Percentiles rank a stretch among this genome's conserved stretches.
These are phyloP conservation scores for Myotis davidii DNA, from an alignment of 2,113 vertebrate genomes.

Conservation along the genomic window DNA sequence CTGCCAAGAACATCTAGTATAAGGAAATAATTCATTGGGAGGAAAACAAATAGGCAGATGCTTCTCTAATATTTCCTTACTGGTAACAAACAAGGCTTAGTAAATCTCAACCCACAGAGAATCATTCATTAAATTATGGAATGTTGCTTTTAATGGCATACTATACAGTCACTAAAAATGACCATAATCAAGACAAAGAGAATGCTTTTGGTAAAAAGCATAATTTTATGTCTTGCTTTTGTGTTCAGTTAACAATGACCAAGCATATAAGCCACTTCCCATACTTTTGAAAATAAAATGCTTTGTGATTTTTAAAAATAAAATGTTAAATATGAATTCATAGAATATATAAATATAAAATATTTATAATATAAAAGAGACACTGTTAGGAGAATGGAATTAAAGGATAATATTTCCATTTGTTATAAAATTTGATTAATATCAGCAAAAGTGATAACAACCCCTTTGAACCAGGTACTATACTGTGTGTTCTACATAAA, in stretches of 20 bases:
- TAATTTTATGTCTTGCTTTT: background rate
- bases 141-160: background rate
- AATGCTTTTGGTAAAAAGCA: background rate
- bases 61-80: background rate
- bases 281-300: background rate
- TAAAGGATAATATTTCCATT: background rate
- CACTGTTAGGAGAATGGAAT: background rate
- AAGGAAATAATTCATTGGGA: slow-evolving; percentile 11
- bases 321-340: background rate
- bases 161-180: background rate
- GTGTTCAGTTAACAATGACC: background rate
- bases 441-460: background rate
- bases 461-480: background rate
- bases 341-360: background rate
- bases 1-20: background rate
- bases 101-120: background rate
- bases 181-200: background rate
- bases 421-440: slow-evolving; percentile 6
- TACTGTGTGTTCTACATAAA: background rate
- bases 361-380: background rate
- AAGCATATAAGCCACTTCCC: background rate
- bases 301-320: background rate
- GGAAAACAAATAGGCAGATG: background rate
- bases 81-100: background rate
- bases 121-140: background rate